These are phyloP conservation scores for Ambastaia sidthimunki DNA, from an alignment of 2,797 vertebrate genomes.

Conservation along the genomic window DNA sequence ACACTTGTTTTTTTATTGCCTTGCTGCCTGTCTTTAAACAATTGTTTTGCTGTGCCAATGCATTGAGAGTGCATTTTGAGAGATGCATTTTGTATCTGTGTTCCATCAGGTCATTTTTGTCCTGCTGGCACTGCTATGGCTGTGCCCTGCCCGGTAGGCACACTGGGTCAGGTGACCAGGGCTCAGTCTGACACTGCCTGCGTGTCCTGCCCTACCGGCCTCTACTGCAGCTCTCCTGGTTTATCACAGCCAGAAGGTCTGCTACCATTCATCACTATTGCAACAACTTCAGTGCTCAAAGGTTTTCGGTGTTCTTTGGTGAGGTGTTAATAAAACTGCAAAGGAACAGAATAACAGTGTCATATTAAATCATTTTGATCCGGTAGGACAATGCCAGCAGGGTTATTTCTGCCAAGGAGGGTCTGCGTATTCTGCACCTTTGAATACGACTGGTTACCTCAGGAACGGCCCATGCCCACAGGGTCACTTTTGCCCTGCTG, in stretches of 20 bases:
- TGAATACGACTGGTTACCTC: slow-evolving; percentile 64
- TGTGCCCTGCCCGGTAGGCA: slow-evolving; percentile 84
- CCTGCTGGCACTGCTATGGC: slow-evolving; percentile 74
- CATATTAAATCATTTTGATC: background rate
- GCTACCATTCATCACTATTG: background rate
- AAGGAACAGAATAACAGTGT: background rate
- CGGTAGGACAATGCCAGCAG: slow-evolving; percentile 81
- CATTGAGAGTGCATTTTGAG: too few species aligned
- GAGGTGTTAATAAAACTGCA: background rate
- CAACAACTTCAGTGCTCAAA: too few species aligned
- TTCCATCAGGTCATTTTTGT: slow-evolving; percentile 84
- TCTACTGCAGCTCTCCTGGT: slow-evolving; percentile 83
- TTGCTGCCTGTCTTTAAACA: background rate
- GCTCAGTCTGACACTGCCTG: slow-evolving; percentile 77
- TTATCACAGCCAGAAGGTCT: slow-evolving; percentile 85
- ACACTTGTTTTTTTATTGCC: background rate
- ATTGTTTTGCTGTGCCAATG: background rate
- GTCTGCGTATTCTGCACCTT: slow-evolving; percentile 77
- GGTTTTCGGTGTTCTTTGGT: background rate
- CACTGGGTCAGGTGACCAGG: slow-evolving; percentile 77
- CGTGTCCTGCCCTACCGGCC: slow-evolving; percentile 83
- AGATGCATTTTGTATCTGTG: background rate
- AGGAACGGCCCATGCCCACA: slow-evolving; percentile 85
- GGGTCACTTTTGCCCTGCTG: slow-evolving; percentile 87
- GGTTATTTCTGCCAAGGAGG: slow-evolving; percentile 88